Evolutionary conservation across 2,113 vertebrate species (phyloP), one percentile per base, ranked within the genome.

Genomic region (Macquaria australasica): DNA sequence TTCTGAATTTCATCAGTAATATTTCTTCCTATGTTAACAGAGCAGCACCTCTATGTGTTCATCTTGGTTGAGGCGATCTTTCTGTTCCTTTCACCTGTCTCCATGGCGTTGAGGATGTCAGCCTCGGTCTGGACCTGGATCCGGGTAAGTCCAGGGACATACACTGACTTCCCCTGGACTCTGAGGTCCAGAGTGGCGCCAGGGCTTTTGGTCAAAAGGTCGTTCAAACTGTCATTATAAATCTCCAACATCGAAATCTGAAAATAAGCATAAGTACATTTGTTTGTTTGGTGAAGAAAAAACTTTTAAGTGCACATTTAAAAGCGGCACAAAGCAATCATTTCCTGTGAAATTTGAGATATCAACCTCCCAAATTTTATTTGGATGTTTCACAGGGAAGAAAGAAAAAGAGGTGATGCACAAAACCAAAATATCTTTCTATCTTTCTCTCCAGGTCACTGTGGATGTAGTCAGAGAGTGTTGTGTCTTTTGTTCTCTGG

Each of bases 241-340:
- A 95, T 94, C 79, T 95, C 95, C 58, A 95, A 43, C 93, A 95
- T 95, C 50, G 94, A 95, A 77, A 95, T 90, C 95, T 95, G 86
- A 67, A 77, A 76, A n/a, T 23, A 3, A 55, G 14, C 45, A 59
- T 6, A 12, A 25, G 31, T 25, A 18, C 8, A 34, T 28, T 14
- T 9, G 53, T 43, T 12, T 55, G 51, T 31, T 28, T 51, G 4
- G 5, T 23, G 18, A 60, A 60, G 31, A 23, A 5, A 62, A 63
- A 14, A 37, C 9, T 74, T 31, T 55, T 15, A 37, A 37, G 8
- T 71, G 50, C 28, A 8, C 16, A 12, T 45, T 45, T 45, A 45
- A 12, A 45, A 20, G 34, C 6, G 21, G 34, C 3, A 39, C 20
- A 3, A 4, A 12, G 43, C 43, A 11, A 45, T 45, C 0, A 45